Conservation (phyloP, 2,113 vertebrate species). For the Lophius piscatorius region DNA sequence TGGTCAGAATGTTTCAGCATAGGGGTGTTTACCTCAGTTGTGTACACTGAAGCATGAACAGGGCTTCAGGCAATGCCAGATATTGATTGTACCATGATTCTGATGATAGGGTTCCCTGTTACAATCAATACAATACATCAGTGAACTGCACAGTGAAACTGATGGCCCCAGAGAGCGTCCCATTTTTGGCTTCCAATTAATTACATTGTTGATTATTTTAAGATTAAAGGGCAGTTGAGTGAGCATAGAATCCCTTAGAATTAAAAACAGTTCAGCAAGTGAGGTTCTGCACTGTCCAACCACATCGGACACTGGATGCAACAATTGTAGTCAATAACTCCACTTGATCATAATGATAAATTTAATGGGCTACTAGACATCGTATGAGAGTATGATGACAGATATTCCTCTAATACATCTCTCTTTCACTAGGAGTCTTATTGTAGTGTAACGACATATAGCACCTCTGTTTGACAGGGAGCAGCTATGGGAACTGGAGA, state of each 20-base stretch:
- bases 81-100: conserved; percentile 79
- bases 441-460: conserved; percentile 64
- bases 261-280: conserved; percentile 32
- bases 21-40: conserved; percentile 65
- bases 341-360: conserved; percentile 53
- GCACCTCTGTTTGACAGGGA: conserved; percentile 56
- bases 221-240: conserved; percentile 58
- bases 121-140: conserved; percentile 75
- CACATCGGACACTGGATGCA: conserved; percentile 28
- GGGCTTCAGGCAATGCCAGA: conserved; percentile 64
- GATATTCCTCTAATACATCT: conserved; percentile 30
- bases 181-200: conserved; percentile 69
- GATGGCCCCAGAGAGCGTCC: conserved; percentile 63
- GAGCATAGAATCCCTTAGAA: conserved; percentile 36
- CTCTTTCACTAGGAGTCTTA: conserved; percentile 35
- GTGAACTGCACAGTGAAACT: conserved; percentile 64
- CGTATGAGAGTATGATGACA: conserved; percentile 33
- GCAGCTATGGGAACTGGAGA: conserved; percentile 55
- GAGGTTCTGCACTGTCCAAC: conserved; percentile 26
- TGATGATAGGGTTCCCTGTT: conserved; percentile 74
- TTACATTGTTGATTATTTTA: conserved; percentile 57
- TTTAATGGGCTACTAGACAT: conserved; percentile 45
- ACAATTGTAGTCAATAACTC: conserved; percentile 50
- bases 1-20: conserved; percentile 53
- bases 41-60: conserved; percentile 73